Percentiles rank a stretch among this genome's conserved stretches.
These are phyloP conservation scores for Sycophaga agraensis DNA, from an alignment of 1,140 invertebrate species.

Conservation along the genomic window DNA sequence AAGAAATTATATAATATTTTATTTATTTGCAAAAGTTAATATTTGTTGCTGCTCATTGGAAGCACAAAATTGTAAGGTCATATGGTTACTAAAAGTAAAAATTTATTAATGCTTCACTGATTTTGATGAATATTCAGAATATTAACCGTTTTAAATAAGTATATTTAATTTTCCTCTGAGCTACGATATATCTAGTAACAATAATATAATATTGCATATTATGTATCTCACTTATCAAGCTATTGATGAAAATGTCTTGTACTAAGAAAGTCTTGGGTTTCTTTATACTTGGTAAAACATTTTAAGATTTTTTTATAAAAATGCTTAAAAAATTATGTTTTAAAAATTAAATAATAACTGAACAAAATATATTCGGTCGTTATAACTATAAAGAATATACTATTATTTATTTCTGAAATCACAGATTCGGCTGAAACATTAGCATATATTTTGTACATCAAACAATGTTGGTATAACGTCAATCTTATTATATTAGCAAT, in stretches of 20 bases:
- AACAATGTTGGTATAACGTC: too few species aligned
- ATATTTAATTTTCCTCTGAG: conserved; percentile 4
- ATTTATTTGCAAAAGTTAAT: too few species aligned
- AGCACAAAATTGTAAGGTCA: background rate
- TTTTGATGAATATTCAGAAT: background rate
- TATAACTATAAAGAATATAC: too few species aligned
- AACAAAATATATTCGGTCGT: too few species aligned
- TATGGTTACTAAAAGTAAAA: background rate
- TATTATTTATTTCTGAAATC: too few species aligned
- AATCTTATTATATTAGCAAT: too few species aligned
- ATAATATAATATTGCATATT: conserved; percentile 3
- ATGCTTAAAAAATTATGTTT: too few species aligned
- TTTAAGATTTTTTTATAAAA: too few species aligned
- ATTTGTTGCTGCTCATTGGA: conserved; percentile 12
- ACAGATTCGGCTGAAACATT: too few species aligned
- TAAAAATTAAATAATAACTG: too few species aligned
- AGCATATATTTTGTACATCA: too few species aligned
- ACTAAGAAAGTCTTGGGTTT: conserved; percentile 16
- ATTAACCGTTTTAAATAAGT: background rate
- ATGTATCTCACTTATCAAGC: background rate
- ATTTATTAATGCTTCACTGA: background rate
- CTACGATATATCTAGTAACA: conserved; percentile 1
- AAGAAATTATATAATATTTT: background rate
- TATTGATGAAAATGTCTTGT: conserved; percentile 26
- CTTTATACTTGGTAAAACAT: too few species aligned